Evolutionary conservation across 2,888 invertebrate species (phyloP), one percentile per base, ranked within the genome.

Genomic region (Polydesmus complanatus): DNA sequence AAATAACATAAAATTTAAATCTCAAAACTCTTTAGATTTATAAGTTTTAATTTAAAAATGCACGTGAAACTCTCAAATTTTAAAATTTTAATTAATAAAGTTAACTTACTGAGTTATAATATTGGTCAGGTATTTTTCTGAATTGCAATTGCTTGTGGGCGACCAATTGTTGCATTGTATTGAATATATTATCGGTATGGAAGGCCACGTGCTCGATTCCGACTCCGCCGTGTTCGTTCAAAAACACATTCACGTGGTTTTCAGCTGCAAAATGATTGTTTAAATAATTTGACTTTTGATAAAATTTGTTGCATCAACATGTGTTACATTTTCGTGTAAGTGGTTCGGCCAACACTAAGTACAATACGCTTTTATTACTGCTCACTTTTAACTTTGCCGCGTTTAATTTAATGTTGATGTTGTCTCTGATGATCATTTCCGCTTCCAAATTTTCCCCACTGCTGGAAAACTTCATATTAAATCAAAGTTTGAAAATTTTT

Each of bases 161-260:
- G n/a, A n/a, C n/a, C 63, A 75, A 67, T 3, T 56, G 55, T 3
- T 64, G 62, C 2, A 76, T 75, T 5, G 73, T 68, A n/a, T 66
- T 37, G 0, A 71, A 61, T 21, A 77, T 76, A 59, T 71, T 65
- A 2, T 66, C 62, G 0, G 74, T 71, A 63, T 70, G 70, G 1
- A 77, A 67, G 21, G 73, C 77, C 47, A 77, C 71, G 65, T 77
- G 77, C 63, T 77, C 77, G 5, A 77, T 66, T 1, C 77, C 77
- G 3, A 75, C 72, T 2, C 75, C 74, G 22, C 68, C 67, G 65
- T 77, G 76, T 25, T 74, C 69, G 25, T 65, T 62, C 22, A 77
- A 67, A 66, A 76, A 77, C 3, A 71, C 71, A 52, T 72, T 70
- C n/a, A 77, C 70, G 62, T 77, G 77, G 62, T 74, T 73, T 47